These are phyloP conservation scores for Parotocinclus haroldoi DNA, from an alignment of 2,797 vertebrate genomes.

Conservation along the genomic window DNA sequence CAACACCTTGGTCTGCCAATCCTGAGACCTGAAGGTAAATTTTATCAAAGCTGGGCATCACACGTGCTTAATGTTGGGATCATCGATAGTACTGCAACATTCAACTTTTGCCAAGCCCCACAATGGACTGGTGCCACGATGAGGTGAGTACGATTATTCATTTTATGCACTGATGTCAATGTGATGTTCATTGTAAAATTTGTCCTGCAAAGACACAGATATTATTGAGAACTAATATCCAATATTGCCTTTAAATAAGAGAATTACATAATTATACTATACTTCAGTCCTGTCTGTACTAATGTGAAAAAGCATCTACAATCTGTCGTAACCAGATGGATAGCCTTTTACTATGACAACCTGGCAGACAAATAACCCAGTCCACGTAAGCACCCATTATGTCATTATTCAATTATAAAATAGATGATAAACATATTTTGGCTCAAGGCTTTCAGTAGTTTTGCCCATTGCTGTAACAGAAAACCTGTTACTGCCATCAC, in stretches of 20 bases:
- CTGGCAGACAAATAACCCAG: slow-evolving; percentile 34
- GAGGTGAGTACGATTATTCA: too few species aligned
- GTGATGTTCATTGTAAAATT: too few species aligned
- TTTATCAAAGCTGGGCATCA: too few species aligned
- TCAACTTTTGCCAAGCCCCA: too few species aligned
- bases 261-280: not conserved
- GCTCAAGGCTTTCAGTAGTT: slow-evolving; percentile 32
- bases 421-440: slow-evolving; percentile 45
- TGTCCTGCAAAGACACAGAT: too few species aligned
- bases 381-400: slow-evolving; percentile 38
- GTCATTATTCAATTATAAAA: slow-evolving; percentile 47
- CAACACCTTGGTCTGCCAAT: too few species aligned
- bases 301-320: not conserved
- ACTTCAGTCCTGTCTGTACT: not conserved
- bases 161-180: too few species aligned
- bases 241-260: not conserved
- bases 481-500: slow-evolving; percentile 32
- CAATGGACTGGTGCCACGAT: too few species aligned
- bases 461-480: slow-evolving; percentile 36
- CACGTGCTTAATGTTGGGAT: too few species aligned
- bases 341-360: slow-evolving; percentile 30
- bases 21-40: too few species aligned
- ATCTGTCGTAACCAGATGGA: slow-evolving; percentile 23
- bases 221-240: not conserved
- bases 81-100: too few species aligned